Evolutionary conservation across 2,888 invertebrate genomes (phyloP), one percentile per base, ranked within the genome.

Genomic region (Volucella inflata): DNA sequence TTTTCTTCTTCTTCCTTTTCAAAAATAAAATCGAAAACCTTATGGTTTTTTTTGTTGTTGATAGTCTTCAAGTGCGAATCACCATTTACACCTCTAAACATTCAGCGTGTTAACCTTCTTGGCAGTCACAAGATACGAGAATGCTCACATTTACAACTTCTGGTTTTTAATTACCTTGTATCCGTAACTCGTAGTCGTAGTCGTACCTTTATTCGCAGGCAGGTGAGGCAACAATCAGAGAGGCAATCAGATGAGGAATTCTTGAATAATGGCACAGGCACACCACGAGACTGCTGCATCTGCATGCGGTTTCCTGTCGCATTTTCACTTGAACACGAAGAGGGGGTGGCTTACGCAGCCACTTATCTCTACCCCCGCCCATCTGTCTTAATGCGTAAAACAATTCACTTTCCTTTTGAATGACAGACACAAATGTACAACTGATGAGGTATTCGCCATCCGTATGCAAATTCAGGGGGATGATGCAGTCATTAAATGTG

Each of bases 361-460:
- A 30, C 30, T 30, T 6, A 30, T 30, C 30, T 30, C 30, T 30
- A 30, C 30, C 30, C 12, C n/a, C 10, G 14, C 12, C 4, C 17
- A n/a, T n/a, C 14, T 36, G 10, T 16, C 64, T 10, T 12, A 9
- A 51, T 60, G 38, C n/a, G 42, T n/a, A 17, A 64, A 48, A 51
- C 59, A 71, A 76, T 55, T 83, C 72, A 78, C 82, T 83, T 78
- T 83, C 67, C 60, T 60, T n/a, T 55, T 55, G 16, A 67, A 68
- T 46, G 67, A 72, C 42, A 71, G 60, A 50, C 40, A 51, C 70
- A 50, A 59, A n/a, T 65, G 65, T 59, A 40, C 16, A 11, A 48
- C 42, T n/a, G 44, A 0, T 3, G 44, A 3, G 4, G 6, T 44
- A 12, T n/a, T 44, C 8, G 44, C 44, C 11, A n/a, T 44, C 9